Evolutionary conservation across 2,113 vertebrate species (phyloP), one percentile per base, ranked within the genome.

Genomic region (Apeltes quadracus): DNA sequence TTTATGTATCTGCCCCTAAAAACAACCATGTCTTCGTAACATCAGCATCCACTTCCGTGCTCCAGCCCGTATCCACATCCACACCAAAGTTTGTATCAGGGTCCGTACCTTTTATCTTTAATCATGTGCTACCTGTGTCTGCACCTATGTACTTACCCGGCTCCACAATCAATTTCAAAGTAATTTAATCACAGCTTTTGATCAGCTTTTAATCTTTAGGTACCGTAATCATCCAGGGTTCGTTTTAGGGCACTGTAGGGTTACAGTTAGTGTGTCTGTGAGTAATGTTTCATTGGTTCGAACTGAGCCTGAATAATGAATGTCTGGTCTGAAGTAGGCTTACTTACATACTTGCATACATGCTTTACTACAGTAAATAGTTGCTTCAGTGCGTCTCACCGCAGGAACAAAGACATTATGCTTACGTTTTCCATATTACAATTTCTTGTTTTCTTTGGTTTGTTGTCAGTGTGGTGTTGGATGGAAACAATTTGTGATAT

Each of bases 251-350:
- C 29, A 10, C 3, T 32, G 23, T 7, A 7, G 32, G 32, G 63
- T 20, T 15, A 18, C 14, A 8, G 12, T 3, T 3, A 38, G 20
- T 68, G 34, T 41, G 50, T 38, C n/a, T 25, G 48, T 41, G 4
- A 20, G 8, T 43, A 32, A 46, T 36, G 39, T 23, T 46, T 69
- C 8, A 69, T n/a, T 58, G n/a, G 41, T 56, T 56, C 39, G n/a
- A 43, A 67, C 16, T 22, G 54, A 34, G 29, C 22, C 50, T 59
- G 22, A 61, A 61, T 70, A 59, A 70, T 70, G 22, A 20, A 70
- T 50, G 32, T 50, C n/a, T 61, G 7, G 44, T 11, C 44, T 25
- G 20, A 22, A n/a, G 36, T 15, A 10, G 18, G 20, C 22, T 15
- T 16, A 1, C 36, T 68, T 54, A 15, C 41, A 16, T 29, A 29